Evolutionary conservation across 2,888 invertebrate species (phyloP).

Genomic region (Nebria salina): DNA sequence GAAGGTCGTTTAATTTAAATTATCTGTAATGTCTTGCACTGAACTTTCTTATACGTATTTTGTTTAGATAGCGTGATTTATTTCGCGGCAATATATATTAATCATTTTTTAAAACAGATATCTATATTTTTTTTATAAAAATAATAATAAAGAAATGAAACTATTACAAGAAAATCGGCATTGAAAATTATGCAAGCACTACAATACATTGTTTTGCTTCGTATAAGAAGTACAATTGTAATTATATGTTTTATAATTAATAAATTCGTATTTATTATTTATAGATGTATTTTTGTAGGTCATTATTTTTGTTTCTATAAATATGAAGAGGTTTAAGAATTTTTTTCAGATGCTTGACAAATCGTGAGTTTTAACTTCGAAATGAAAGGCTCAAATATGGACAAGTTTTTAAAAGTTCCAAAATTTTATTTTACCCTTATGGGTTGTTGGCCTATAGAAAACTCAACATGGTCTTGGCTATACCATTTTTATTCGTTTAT

Average conservation of each 20-base stretch:
- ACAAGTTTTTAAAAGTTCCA: constrained; percentile 25
- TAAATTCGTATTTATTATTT: background rate
- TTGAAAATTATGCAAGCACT: too few relatives aligned
- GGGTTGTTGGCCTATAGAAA: constrained; percentile 29
- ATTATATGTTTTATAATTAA: background rate
- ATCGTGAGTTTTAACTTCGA: background rate
- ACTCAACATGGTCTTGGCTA: constrained; percentile 29
- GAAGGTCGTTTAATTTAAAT: too few relatives aligned
- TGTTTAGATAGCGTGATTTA: too few relatives aligned
- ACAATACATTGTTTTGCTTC: too few relatives aligned
- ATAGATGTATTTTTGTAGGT: background rate
- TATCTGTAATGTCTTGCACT: too few relatives aligned
- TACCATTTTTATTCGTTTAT: constrained; percentile 18
- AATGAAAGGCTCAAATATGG: constrained; percentile 6
- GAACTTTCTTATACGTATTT: too few relatives aligned
- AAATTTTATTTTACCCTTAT: constrained; percentile 26
- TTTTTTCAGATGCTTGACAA: background rate
- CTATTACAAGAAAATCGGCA: too few relatives aligned
- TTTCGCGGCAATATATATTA: too few relatives aligned
- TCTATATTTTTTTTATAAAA: too few relatives aligned
- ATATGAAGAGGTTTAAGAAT: background rate
- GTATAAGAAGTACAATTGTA: too few relatives aligned
- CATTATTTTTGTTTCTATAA: background rate
- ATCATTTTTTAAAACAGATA: too few relatives aligned
- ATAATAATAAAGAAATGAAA: too few relatives aligned